Evolutionary conservation across 2,113 vertebrate species (phyloP), one percentile per base, ranked within the genome.

Genomic region (Sardina pilchardus): DNA sequence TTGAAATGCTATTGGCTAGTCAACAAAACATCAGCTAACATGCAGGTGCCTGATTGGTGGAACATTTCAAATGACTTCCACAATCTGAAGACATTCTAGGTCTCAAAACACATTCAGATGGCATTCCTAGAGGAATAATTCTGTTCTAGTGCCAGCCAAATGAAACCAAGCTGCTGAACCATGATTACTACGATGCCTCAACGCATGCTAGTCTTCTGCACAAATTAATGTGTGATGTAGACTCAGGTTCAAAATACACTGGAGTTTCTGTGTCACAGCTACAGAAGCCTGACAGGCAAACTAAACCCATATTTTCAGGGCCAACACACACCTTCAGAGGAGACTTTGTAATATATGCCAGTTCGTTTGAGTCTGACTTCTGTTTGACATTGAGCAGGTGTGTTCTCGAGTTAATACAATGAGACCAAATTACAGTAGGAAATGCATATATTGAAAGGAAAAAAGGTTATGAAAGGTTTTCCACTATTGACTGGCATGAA

Each of bases 1-100:
- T 44, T 42, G 19, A 85, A 78, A 82, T 47, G 42, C 63, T 42
- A 91, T 88, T 89, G 90, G 90, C 56, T 63, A 81, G 50, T 21
- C 67, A 81, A 81, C 71, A 81, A 39, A 81, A 21, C 75, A 82
- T 50, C 83, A 85, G 80, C 84, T 86, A 91, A 87, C 87, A 85
- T 88, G 75, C 86, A 45, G 44, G 81, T n/a, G 59, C 81, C 24
- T 42, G 84, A 84, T 82, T 67, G 85, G 63, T 82, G 82, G 80
- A 19, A 82, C 81, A 85, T 36, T 53, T 87, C 80, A 43, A 26
- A 83, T 81, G 83, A 87, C 81, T 82, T 45, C 53, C 50, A 83
- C 48, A 34, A 9, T 71, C 30, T 34, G 12, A 14, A 75, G 30
- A 78, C 26, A 12, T 17, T 34, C 67, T 14, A 75, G 36, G 67